These are phyloP conservation scores for Colaptes auratus DNA, from an alignment of 2,113 vertebrate genomes.

Conservation along the genomic window DNA sequence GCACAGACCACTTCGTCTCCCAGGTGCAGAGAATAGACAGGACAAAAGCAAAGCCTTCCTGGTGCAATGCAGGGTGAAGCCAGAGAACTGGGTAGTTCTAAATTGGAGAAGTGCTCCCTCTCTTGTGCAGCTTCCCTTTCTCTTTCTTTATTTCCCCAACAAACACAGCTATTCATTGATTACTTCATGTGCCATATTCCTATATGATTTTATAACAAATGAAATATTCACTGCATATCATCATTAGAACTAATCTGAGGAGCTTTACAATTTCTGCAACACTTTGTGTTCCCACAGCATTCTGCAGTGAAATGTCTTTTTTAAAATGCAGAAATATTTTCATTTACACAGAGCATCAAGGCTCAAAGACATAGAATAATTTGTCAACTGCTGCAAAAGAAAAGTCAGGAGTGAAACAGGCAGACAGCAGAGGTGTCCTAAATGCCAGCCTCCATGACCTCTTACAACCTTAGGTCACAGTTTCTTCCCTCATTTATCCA, in stretches of 20 bases:
- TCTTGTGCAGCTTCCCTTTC: background rate
- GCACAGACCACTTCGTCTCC: background rate
- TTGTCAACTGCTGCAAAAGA: background rate
- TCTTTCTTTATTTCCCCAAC: background rate
- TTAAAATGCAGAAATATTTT: background rate
- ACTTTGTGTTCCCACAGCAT: background rate
- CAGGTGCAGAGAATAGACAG: rapidly evolving
- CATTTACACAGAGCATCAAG: background rate
- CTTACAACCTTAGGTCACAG: background rate
- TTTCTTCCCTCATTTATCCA: background rate
- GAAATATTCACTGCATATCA: background rate
- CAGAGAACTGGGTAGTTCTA: background rate
- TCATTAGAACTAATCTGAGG: background rate
- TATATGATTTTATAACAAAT: background rate
- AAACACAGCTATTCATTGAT: background rate
- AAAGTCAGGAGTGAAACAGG: background rate
- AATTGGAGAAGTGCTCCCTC: background rate
- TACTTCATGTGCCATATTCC: background rate
- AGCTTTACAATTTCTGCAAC: background rate
- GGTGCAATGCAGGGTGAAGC: rapidly evolving
- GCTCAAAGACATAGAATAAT: background rate
- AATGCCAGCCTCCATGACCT: background rate
- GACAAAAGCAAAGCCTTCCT: background rate
- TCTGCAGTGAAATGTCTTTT: background rate
- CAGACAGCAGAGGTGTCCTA: background rate